Conservation (phyloP, 2,113 vertebrate genomes). For the Lamprotornis superbus region DNA sequence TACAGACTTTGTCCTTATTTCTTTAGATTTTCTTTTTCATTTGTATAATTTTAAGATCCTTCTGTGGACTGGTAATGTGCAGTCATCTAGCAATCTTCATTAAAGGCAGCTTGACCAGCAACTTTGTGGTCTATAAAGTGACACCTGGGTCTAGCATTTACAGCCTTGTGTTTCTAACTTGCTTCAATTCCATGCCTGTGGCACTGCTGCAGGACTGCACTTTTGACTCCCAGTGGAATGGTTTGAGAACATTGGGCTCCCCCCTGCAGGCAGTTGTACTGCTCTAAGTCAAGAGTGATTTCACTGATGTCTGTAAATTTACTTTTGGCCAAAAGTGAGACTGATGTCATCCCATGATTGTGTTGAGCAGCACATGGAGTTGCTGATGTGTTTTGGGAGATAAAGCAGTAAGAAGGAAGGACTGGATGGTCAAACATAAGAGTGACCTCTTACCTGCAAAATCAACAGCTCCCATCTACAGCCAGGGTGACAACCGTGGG, state of each 20-base stretch:
- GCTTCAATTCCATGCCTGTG: neutral
- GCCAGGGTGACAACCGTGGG: neutral
- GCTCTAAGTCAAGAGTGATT: neutral
- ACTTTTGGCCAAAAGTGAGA: neutral
- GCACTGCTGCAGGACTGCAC: neutral
- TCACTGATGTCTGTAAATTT: neutral
- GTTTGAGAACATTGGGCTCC: neutral
- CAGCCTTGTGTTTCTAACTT: neutral
- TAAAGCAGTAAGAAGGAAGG: neutral
- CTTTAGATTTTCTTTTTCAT: neutral
- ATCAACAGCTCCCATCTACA: neutral
- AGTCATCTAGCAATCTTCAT: neutral
- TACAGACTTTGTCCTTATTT: neutral
- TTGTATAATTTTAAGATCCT: neutral
- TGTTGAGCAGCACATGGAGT: neutral
- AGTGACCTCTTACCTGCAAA: neutral
- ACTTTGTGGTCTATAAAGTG: neutral
- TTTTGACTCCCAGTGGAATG: neutral
- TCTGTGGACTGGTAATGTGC: neutral
- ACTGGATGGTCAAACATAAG: fast-evolving
- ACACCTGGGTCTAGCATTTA: neutral
- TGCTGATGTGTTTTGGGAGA: neutral
- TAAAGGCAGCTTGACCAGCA: neutral
- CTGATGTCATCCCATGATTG: fast-evolving
- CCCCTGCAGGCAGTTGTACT: neutral